Evolutionary conservation across 2,888 invertebrate species (phyloP), one percentile per base, ranked within the genome.

Genomic region (Lithophane socia): DNA sequence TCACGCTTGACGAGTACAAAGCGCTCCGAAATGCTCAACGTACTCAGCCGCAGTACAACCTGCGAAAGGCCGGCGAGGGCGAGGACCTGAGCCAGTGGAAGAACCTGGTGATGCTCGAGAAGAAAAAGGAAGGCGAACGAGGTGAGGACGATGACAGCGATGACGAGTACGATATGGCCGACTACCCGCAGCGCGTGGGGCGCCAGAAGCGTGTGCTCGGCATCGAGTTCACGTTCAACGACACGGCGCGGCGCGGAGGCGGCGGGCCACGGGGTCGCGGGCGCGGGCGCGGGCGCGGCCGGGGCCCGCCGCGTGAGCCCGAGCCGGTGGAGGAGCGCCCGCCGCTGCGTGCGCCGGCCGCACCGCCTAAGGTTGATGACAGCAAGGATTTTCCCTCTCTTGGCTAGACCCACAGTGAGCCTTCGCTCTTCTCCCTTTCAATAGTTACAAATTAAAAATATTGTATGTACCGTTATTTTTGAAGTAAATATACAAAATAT

Each of bases 1-100:
- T 99, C 94, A 99, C 99, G 58, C 97, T 99, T 89, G 99, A 99
- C 92, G 99, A 99, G 97, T 99, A 99, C 98, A 99, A 99, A 95
- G 99, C 99, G 77, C 97, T 98, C 90, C 98, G 98, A 91, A 98
- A 98, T 91, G 97, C 97, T 74, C 97, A 97, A 91, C 98, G 99
- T 88, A 97, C 97, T 81, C 98, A 99, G 94, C 98, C 99, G 70
- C 98, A 98, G 89, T 99, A 98, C 95, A 99, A 99, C 94, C 96
- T 99, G 91, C 98, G 99, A 77, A 99, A 99, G 95, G 98, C 99
- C 74, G 99, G 99, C 49, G 99, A 99, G 95, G 99, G 99, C 64
- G 99, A 99, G 92, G 99, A 99, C 94, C 97, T 98, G 73, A 97
- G 97, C 76, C 99, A 99, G 96, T 99, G 99, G 99, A 99, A 99